These are phyloP conservation scores for Argyrosomus regius DNA, from an alignment of 2,797 vertebrate genomes.

Conservation along the genomic window DNA sequence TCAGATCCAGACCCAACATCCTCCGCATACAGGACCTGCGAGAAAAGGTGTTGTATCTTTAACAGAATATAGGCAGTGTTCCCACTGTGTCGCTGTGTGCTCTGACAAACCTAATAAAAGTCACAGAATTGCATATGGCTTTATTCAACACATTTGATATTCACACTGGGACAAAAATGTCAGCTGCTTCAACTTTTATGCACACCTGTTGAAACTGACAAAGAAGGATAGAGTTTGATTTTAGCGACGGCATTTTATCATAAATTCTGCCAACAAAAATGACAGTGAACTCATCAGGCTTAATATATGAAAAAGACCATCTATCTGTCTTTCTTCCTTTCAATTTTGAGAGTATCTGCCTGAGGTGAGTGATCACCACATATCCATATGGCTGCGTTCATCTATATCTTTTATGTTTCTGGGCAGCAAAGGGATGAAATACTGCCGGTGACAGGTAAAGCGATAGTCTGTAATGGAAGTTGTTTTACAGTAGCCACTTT, in stretches of 20 bases:
- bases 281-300: conserved; percentile 35
- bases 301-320: conserved; percentile 41
- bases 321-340: conserved; percentile 38
- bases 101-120: conserved; percentile 71
- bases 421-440: conserved; percentile 74
- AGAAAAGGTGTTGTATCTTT: conserved; percentile 57
- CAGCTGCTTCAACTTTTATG: conserved; percentile 43
- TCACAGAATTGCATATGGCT: conserved; percentile 47
- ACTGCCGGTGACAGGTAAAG: conserved; percentile 76
- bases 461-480: conserved; percentile 73
- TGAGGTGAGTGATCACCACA: conserved; percentile 58
- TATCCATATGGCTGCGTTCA: conserved; percentile 65
- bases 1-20: conserved; percentile 10
- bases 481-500: conserved; percentile 84
- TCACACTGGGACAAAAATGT: conserved; percentile 37
- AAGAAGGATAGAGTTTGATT: conserved; percentile 23
- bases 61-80: conserved; percentile 47
- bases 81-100: conserved; percentile 34
- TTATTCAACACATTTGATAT: conserved; percentile 51
- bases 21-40: conserved; percentile 46
- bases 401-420: conserved; percentile 71
- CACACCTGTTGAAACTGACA: conserved; percentile 62
- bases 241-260: conserved; percentile 14
- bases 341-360: conserved; percentile 46
- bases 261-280: conserved; percentile 21